These are phyloP conservation scores for Microcaecilia unicolor DNA, from an alignment of 2,797 vertebrate genomes.

Conservation along the genomic window DNA sequence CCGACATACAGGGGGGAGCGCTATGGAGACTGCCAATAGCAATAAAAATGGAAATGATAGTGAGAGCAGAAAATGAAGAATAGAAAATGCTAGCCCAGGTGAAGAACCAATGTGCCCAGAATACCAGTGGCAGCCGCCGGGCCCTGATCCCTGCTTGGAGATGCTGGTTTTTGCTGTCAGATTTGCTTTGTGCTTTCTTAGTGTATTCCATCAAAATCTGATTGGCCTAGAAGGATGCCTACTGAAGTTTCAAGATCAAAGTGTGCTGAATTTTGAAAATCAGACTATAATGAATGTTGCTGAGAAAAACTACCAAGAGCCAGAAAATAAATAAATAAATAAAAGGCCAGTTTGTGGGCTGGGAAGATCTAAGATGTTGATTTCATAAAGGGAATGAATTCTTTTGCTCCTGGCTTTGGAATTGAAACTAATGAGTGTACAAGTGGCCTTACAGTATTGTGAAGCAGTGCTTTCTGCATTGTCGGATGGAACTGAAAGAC, in stretches of 20 bases:
- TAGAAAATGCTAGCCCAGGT: neutral
- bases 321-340: too few species aligned
- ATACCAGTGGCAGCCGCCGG: slow-evolving; percentile 2
- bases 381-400: slow-evolving; percentile 13
- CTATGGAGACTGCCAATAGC: slow-evolving; percentile 27
- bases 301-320: slow-evolving; percentile 5
- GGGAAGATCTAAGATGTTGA: slow-evolving; percentile 1
- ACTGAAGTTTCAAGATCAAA: slow-evolving; percentile 2
- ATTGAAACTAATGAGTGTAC: slow-evolving; percentile 5
- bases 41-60: slow-evolving; percentile 37
- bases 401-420: slow-evolving; percentile 11
- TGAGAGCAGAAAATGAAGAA: slow-evolving; percentile 59
- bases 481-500: slow-evolving; percentile 16
- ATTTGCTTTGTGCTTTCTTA: slow-evolving; percentile 21
- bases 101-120: slow-evolving; percentile 3
- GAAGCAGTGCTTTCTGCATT: slow-evolving; percentile 16
- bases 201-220: slow-evolving; percentile 19
- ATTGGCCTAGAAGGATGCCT: slow-evolving; percentile 17
- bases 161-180: slow-evolving; percentile 25
- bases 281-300: slow-evolving; percentile 13
- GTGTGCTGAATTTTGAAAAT: slow-evolving; percentile 25
- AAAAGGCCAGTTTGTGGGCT: slow-evolving; percentile 4
- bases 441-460: slow-evolving; percentile 24
- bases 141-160: slow-evolving; percentile 14
- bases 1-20: slow-evolving; percentile 55